Percentiles rank a stretch among this genome's conserved stretches.
phyloP scores from a whole-genome alignment of 2,113 vertebrate species.

The Myanophis thanlyinensis region DNA sequence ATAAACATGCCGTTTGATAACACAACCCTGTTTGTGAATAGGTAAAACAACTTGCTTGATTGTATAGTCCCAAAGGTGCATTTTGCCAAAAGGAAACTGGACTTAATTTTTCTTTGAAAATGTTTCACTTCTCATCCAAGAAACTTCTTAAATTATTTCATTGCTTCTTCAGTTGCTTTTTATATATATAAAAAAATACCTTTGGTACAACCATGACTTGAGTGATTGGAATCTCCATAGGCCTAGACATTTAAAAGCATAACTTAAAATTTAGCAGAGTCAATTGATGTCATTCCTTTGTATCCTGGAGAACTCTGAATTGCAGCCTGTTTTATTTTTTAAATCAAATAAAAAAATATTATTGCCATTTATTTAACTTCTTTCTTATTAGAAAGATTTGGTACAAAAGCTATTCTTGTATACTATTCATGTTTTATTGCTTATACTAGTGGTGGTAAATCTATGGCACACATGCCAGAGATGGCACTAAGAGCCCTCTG shows the following conservation, averaged over 20 bases:
- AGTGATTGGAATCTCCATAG: no score
- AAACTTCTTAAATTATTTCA: neutral
- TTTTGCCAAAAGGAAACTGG: neutral
- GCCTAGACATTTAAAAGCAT: neutral
- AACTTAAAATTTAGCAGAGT: neutral
- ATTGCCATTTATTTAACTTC: no score
- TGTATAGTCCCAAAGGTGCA: neutral
- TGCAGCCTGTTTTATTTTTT: neutral
- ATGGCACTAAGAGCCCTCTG: no score
- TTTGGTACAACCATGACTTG: no score
- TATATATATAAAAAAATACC: no score
- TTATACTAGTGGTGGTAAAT: no score
- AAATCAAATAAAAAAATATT: no score
- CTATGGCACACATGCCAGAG: no score
- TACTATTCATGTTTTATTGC: no score
- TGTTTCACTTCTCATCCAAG: neutral
- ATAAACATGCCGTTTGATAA: neutral
- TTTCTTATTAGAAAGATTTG: no score
- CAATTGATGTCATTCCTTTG: neutral
- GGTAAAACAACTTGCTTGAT: neutral
- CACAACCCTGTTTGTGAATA: neutral
- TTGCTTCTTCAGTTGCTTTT: no score
- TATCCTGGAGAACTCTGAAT: neutral
- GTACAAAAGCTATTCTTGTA: no score
- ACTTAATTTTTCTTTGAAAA: neutral